phyloP scores from a whole-genome alignment of 1,140 invertebrate genomes.

The Diprion similis region DNA sequence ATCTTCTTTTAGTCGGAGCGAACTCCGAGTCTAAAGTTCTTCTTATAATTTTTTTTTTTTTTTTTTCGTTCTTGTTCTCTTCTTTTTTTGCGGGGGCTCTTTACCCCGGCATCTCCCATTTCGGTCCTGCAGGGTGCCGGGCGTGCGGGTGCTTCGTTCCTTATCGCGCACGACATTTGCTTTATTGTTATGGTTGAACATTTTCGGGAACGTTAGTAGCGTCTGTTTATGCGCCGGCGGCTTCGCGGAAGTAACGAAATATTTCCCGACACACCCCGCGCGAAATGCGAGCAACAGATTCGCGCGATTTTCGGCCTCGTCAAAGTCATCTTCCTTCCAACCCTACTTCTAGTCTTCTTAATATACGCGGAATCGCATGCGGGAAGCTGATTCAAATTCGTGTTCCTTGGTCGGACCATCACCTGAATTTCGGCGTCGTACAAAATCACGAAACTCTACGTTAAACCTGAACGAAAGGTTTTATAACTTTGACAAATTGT shows the following conservation, averaged over 20 bases:
- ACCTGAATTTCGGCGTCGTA: too few relatives aligned
- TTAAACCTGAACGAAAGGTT: too few relatives aligned
- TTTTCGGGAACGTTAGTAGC: constrained; percentile 7
- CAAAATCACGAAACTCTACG: too few relatives aligned
- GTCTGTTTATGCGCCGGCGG: constrained; percentile 6
- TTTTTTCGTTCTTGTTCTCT: not conserved
- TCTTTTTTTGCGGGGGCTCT: not conserved
- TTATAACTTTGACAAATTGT: too few relatives aligned
- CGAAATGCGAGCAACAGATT: constrained; percentile 1
- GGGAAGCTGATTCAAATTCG: too few relatives aligned
- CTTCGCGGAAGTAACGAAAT: not conserved
- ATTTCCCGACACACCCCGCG: not conserved
- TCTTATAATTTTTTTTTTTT: not conserved
- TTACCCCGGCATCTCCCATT: not conserved
- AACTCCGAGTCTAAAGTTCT: not conserved
- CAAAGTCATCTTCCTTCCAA: not conserved
- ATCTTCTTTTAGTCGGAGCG: constrained; percentile 2
- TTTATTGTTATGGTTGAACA: constrained; percentile 4
- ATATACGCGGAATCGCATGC: too few relatives aligned
- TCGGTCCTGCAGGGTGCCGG: not conserved
- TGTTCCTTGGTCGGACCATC: too few relatives aligned
- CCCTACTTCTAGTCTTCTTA: too few relatives aligned
- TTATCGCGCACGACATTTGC: constrained; percentile 7
- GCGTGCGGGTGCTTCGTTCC: constrained; percentile 10
- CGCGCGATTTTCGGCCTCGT: not conserved